phyloP scores from a whole-genome alignment of 2,888 invertebrate species.

The Caenorhabditis sp. region DNA sequence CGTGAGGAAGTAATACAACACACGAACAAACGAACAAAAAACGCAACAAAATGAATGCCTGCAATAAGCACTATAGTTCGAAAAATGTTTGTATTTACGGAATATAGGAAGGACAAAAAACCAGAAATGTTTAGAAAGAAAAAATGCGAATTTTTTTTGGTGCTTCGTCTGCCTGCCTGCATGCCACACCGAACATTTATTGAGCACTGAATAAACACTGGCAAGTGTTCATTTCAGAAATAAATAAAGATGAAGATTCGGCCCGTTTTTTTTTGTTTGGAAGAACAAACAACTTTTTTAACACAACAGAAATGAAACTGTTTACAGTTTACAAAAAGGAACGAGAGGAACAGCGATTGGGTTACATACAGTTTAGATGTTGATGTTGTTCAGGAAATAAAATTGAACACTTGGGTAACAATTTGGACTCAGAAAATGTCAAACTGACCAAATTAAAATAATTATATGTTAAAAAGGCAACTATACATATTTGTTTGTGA shows the following conservation, averaged over 20 bases:
- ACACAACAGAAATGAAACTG: background rate
- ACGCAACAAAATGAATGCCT: slow-evolving; percentile 4
- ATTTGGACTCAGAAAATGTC: no score
- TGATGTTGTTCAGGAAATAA: no score
- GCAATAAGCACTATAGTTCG: background rate
- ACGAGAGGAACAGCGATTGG: background rate
- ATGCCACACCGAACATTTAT: slow-evolving; percentile 39
- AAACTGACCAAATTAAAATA: no score
- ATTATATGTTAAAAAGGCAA: no score
- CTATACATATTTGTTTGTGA: no score
- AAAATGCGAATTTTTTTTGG: background rate
- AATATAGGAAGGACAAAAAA: slow-evolving; percentile 9
- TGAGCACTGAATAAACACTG: slow-evolving; percentile 46
- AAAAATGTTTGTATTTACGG: background rate
- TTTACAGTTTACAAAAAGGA: background rate
- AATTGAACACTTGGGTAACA: no score
- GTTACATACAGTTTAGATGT: no score
- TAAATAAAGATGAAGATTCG: slow-evolving; percentile 1
- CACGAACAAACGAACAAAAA: background rate
- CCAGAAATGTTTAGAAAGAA: slow-evolving; percentile 13
- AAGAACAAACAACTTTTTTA: background rate
- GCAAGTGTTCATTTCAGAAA: slow-evolving; percentile 6
- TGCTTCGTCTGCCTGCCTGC: background rate
- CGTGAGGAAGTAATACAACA: slow-evolving; percentile 10
- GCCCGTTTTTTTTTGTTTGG: background rate